Conservation (phyloP, 2,888 invertebrate genomes). For the Microplitis deprimator region DNA sequence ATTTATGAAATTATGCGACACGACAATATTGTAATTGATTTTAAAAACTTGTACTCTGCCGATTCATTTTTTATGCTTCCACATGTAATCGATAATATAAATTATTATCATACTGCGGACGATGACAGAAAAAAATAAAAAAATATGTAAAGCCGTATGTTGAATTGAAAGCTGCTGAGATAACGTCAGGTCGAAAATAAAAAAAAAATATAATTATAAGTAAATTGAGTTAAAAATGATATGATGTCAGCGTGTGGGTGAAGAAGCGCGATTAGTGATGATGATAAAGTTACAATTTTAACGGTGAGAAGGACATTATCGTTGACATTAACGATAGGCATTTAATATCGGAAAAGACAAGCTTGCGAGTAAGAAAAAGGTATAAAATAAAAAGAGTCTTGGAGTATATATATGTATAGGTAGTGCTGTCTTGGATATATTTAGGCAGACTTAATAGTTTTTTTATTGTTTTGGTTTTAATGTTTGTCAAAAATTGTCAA, state of each 20-base stretch:
- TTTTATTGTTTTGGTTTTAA: neutral
- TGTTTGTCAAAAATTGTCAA: neutral
- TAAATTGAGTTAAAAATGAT: neutral
- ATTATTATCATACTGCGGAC: too few relatives aligned
- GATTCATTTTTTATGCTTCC: neutral
- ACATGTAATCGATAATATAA: too few relatives aligned
- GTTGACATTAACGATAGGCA: conserved; percentile 13
- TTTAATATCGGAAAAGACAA: conserved; percentile 6
- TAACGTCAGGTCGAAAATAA: neutral
- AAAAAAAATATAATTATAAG: neutral
- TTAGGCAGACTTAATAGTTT: neutral
- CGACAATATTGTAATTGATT: conserved; percentile 19
- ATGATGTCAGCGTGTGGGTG: neutral
- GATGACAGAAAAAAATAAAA: too few relatives aligned
- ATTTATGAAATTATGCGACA: conserved; percentile 18
- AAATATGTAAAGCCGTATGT: too few relatives aligned
- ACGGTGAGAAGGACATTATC: neutral
- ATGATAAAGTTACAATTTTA: neutral
- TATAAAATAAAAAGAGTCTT: neutral
- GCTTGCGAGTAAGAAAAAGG: neutral
- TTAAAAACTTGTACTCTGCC: neutral
- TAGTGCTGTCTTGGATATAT: neutral
- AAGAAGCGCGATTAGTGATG: neutral
- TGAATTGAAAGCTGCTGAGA: too few relatives aligned
- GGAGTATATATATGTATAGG: neutral